These are phyloP conservation scores for Schlechtendalia chinensis DNA, from an alignment of 1,140 invertebrate genomes.

Conservation along the genomic window DNA sequence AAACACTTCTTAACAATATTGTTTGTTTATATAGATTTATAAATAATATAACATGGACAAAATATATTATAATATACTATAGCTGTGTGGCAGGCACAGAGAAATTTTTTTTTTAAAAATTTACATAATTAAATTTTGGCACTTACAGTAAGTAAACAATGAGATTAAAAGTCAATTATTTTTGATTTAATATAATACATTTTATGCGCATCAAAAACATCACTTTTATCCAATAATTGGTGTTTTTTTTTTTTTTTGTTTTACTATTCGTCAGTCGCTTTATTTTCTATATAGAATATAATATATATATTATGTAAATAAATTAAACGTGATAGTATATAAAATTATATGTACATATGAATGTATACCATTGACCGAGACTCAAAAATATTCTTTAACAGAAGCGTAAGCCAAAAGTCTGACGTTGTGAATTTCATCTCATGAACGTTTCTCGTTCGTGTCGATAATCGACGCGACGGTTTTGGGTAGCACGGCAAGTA, in stretches of 20 bases:
- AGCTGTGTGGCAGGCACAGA: background rate
- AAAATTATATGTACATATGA: background rate
- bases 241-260: conserved; percentile 5
- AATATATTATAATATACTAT: conserved; percentile 2
- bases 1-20: conserved; percentile 22
- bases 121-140: conserved; percentile 38
- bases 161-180: conserved; percentile 48
- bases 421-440: background rate
- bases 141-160: conserved; percentile 34
- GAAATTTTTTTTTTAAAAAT: background rate
- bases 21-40: conserved; percentile 20
- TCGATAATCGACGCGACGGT: background rate
- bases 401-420: background rate
- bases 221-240: conserved; percentile 46
- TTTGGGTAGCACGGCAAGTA: no score
- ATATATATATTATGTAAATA: background rate
- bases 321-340: background rate
- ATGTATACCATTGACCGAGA: background rate
- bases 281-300: conserved; percentile 8
- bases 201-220: conserved; percentile 24
- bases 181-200: conserved; percentile 43
- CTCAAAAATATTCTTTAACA: background rate
- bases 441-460: no score
- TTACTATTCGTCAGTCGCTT: conserved; percentile 29
- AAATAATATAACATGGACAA: conserved; percentile 28